A percentile compares a stretch with the other conserved stretches of the same genome.
These are phyloP conservation scores for Pseudochaenichthys georgianus DNA, from an alignment of 2,797 vertebrate species.

Conservation along the genomic window DNA sequence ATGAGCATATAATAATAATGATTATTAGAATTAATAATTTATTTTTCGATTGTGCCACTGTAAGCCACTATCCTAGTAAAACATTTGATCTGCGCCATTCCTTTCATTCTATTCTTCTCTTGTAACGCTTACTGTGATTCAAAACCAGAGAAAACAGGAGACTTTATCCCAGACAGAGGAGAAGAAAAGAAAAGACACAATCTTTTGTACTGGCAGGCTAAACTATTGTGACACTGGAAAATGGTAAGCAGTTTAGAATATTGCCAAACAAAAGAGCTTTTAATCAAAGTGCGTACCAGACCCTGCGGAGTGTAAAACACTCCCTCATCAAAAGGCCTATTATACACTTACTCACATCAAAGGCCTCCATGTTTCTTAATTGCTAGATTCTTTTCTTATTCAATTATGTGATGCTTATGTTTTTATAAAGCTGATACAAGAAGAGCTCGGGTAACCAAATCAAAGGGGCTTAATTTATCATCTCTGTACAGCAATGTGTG, in stretches of 20 bases:
- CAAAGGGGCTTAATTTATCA: slow-evolving; percentile 74
- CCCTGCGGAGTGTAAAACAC: slow-evolving; percentile 76
- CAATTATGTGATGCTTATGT: slow-evolving; percentile 78
- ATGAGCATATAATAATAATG: slow-evolving; percentile 17
- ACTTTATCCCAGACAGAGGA: slow-evolving; percentile 31
- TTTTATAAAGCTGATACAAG: slow-evolving; percentile 71
- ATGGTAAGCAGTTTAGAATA: slow-evolving; percentile 76
- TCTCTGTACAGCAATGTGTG: slow-evolving; percentile 53
- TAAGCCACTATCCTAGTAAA: not conserved
- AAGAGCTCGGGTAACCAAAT: slow-evolving; percentile 67
- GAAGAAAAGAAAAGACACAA: slow-evolving; percentile 38
- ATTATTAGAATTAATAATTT: slow-evolving; percentile 14
- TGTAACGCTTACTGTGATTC: slow-evolving; percentile 9
- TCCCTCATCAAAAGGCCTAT: slow-evolving; percentile 80
- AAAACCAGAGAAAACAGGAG: slow-evolving; percentile 21
- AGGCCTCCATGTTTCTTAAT: slow-evolving; percentile 78
- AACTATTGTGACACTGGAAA: slow-evolving; percentile 76
- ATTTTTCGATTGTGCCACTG: slow-evolving; percentile 1
- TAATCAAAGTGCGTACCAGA: slow-evolving; percentile 78
- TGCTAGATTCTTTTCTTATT: slow-evolving; percentile 79
- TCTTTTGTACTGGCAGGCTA: slow-evolving; percentile 59
- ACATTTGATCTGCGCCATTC: not conserved
- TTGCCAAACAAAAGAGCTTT: slow-evolving; percentile 81
- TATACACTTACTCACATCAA: slow-evolving; percentile 82
- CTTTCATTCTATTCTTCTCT: slow-evolving; percentile 2